These are phyloP conservation scores for Pantherophis guttatus DNA, from an alignment of 2,113 vertebrate genomes.

Conservation along the genomic window DNA sequence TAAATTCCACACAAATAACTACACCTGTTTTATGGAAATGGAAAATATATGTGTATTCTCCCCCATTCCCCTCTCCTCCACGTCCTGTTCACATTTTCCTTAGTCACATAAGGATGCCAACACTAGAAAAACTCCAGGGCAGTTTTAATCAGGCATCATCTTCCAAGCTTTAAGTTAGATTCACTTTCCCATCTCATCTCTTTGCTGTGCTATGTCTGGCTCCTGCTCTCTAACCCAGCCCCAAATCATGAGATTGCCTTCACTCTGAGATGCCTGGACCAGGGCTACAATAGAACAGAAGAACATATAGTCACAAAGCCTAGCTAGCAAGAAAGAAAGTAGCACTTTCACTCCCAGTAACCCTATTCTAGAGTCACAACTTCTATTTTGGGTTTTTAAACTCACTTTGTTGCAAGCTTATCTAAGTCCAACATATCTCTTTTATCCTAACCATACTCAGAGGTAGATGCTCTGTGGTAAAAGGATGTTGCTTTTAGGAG, in stretches of 20 bases:
- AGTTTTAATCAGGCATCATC: neutral
- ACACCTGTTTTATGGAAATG: neutral
- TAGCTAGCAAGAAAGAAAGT: neutral
- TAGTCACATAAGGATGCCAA: neutral
- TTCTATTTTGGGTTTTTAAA: neutral
- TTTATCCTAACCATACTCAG: neutral
- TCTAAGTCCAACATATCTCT: neutral
- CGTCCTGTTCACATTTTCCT: neutral
- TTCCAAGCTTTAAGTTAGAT: neutral
- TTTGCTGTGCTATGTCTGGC: neutral
- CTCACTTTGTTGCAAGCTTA: neutral
- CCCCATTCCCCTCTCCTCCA: neutral
- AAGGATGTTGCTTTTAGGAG: neutral
- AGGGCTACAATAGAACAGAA: neutral
- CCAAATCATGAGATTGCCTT: slow-evolving; percentile 6
- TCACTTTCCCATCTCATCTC: slow-evolving; percentile 14
- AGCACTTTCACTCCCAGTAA: neutral
- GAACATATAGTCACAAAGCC: neutral
- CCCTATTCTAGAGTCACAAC: neutral
- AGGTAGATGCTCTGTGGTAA: neutral
- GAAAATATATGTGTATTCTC: neutral
- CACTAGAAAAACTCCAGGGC: neutral
- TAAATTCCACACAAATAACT: neutral
- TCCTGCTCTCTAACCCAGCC: neutral
- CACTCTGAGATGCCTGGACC: neutral